A percentile compares a stretch with the other conserved stretches of the same genome.
Conservation (phyloP, 2,797 vertebrate genomes). For the Rhincodon typus region DNA sequence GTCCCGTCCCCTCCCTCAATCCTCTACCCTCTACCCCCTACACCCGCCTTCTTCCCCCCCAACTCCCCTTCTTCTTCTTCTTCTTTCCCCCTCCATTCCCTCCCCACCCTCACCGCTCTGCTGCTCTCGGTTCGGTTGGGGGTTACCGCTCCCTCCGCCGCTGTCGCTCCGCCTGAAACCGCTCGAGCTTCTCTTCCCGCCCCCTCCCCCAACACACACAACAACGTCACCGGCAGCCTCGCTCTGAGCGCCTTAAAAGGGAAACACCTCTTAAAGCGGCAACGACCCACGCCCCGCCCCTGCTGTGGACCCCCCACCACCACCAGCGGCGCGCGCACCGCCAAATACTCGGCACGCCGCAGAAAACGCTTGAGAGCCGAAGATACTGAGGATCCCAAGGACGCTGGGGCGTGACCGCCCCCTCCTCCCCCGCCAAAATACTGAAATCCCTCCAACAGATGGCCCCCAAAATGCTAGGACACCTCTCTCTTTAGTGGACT, state of each 20-base stretch:
- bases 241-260: slow-evolving; percentile 21
- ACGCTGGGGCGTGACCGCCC: too few species aligned
- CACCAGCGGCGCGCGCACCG: not conserved
- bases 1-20: too few species aligned
- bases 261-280: not conserved
- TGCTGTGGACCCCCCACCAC: not conserved
- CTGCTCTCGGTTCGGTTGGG: not conserved
- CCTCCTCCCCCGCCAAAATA: too few species aligned
- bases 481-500: too few species aligned
- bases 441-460: too few species aligned
- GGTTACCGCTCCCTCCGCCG: not conserved
- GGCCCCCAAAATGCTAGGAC: too few species aligned
- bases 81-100: not conserved
- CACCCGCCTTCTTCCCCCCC: too few species aligned
- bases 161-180: not conserved
- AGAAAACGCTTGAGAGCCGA: too few species aligned
- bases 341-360: not conserved
- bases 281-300: not conserved
- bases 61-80: too few species aligned
- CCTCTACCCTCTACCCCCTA: too few species aligned
- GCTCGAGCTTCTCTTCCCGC: not conserved
- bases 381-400: too few species aligned
- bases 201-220: not conserved
- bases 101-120: not conserved
- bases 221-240: slow-evolving; percentile 20